Percentiles rank a stretch among this genome's conserved stretches.
phyloP scores from a whole-genome alignment of 2,888 invertebrate genomes.

The Sycophila texana region DNA sequence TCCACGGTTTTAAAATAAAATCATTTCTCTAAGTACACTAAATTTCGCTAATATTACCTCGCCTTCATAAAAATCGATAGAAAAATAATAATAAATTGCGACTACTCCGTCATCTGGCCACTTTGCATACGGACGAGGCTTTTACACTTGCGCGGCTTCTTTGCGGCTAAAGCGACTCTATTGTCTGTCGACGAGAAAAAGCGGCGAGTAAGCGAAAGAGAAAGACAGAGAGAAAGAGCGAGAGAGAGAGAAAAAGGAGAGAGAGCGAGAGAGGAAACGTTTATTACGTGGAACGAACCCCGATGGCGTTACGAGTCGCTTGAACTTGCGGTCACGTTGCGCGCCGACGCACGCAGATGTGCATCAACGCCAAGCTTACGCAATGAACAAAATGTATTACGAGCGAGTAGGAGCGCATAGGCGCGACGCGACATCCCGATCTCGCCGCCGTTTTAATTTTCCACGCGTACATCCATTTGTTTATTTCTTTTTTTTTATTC shows the following conservation, averaged over 20 bases:
- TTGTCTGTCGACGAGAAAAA: not conserved
- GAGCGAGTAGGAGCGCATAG: too few species aligned
- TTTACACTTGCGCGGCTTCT: slow-evolving; percentile 9
- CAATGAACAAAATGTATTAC: too few species aligned
- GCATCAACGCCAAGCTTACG: not conserved
- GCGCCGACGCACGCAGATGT: not conserved
- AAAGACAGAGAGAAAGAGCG: not conserved
- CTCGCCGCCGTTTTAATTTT: too few species aligned
- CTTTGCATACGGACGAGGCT: not conserved
- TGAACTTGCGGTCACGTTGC: slow-evolving; percentile 15
- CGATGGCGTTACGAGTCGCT: not conserved
- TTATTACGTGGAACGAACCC: not conserved
- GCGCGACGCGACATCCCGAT: too few species aligned
- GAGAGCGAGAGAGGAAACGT: not conserved
- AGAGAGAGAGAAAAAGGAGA: not conserved
- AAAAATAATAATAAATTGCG: too few species aligned
- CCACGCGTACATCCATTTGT: too few species aligned
- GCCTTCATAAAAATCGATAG: too few species aligned
- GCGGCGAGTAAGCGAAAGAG: not conserved
- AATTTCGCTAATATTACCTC: too few species aligned
- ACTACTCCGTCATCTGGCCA: not conserved
- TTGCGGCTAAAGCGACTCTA: not conserved
- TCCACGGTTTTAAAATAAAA: too few species aligned
- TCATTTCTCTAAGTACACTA: too few species aligned
- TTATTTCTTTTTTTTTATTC: too few species aligned